Base-by-base conservation (phyloP, 23 tunicate genomes). In the Oikopleura vanhoeffeni region DNA sequence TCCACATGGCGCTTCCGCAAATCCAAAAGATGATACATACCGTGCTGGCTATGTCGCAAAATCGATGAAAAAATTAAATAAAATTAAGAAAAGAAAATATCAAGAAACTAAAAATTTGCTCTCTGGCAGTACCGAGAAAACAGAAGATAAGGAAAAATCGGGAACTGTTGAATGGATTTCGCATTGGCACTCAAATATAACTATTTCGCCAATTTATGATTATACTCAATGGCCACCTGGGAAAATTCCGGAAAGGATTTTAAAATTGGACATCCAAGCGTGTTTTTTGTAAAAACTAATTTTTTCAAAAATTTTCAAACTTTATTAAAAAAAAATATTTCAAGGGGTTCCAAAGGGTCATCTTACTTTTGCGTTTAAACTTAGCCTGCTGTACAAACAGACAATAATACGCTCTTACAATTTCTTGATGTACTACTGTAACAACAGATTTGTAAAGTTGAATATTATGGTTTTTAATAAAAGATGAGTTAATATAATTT, bases 111-210 rank as follows among this genome's bases (percentile, higher is more conserved):
- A 90, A 41, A 95, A 95, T 77, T 67, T 95, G 67, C 87, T 95
- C 41, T 91, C 99, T 1, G 99, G 99, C 1, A 87, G 87, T 83
- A 90, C 98, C 8, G 89, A 93, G 40, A 86, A 87, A 39, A 91
- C 90, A 36, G 58, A 83, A 40, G 57, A 83, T 30, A 18, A 30
- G 39, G 84, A 83, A 83, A 83, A 83, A 24, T 83, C 58, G 27
- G 84, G 84, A 36, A 41, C 58, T 27, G 28, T 35, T 24, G 99
- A 94, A 76, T 85, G 87, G 1, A 57, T 94, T 0, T 91, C 99
- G 0, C 96, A 91, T 84, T 94, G 99, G 99, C 99, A 94, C 84
- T 91, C 91, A 1, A 94, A 94, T 76, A 67, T 94, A 3, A 94
- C 99, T 4, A 91, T 94, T 28, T 91, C 91, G 40, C 40, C 88